Conservation (phyloP, 2,888 invertebrate species). For the Eristalis intricaria region DNA sequence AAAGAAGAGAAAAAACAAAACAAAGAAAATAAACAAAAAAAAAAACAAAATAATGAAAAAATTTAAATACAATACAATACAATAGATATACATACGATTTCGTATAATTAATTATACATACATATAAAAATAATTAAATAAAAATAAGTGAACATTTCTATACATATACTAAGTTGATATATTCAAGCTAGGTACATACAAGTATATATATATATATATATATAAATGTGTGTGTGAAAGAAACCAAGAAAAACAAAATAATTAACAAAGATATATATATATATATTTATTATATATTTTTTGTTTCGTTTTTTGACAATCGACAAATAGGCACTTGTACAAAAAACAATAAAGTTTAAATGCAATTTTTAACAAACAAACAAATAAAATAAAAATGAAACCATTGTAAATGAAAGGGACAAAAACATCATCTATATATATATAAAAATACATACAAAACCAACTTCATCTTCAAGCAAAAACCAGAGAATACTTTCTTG, state of each 20-base stretch:
- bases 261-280: constrained; percentile 71
- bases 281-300: constrained; percentile 78
- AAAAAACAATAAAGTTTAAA: constrained; percentile 75
- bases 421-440: constrained; percentile 27
- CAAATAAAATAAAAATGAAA: constrained; percentile 26
- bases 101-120: constrained; percentile 68
- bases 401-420: constrained; percentile 61
- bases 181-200: constrained; percentile 57
- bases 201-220: constrained; percentile 50
- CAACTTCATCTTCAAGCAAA: neutral
- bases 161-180: constrained; percentile 70
- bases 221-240: constrained; percentile 53
- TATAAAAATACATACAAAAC: constrained; percentile 26
- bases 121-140: constrained; percentile 67
- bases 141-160: constrained; percentile 70
- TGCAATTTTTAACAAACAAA: constrained; percentile 60
- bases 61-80: constrained; percentile 43
- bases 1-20: constrained; percentile 34
- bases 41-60: constrained; percentile 25
- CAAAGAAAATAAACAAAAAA: constrained; percentile 26
- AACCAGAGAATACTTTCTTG: neutral
- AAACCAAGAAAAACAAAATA: constrained; percentile 31
- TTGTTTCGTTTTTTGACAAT: constrained; percentile 82
- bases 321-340: constrained; percentile 82
- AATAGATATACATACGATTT: constrained; percentile 64